phyloP scores from a whole-genome alignment of 2,888 invertebrate species.

The Gerris lacustris region DNA sequence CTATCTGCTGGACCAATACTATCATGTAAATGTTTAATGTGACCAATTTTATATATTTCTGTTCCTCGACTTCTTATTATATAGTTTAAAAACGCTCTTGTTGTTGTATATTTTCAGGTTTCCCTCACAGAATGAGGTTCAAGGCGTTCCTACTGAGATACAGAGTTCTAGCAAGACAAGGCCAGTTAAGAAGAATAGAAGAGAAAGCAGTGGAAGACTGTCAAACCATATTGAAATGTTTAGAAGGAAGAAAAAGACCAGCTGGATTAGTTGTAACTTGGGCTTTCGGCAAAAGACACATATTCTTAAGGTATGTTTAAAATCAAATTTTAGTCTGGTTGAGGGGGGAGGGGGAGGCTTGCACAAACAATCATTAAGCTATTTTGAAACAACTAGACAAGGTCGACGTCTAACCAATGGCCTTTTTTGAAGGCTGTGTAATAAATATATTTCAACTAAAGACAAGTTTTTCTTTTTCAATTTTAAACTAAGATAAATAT shows the following conservation, averaged over 20 bases:
- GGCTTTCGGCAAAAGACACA: slow-evolving; percentile 85
- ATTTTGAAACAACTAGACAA: too few relatives aligned
- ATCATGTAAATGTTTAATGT: too few relatives aligned
- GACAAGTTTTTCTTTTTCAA: too few relatives aligned
- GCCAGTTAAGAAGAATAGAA: slow-evolving; percentile 50
- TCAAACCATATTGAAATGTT: slow-evolving; percentile 52
- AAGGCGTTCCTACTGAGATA: slow-evolving; percentile 82
- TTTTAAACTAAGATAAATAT: too few relatives aligned
- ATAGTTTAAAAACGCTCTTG: too few relatives aligned
- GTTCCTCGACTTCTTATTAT: too few relatives aligned
- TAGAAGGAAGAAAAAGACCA: slow-evolving; percentile 29
- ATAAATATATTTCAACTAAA: too few relatives aligned
- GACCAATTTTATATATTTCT: too few relatives aligned
- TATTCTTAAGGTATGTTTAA: slow-evolving; percentile 54
- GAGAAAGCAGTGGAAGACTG: slow-evolving; percentile 65
- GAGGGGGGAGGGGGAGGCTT: not conserved
- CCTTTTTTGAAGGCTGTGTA: too few relatives aligned
- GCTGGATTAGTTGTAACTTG: slow-evolving; percentile 52
- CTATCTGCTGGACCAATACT: too few relatives aligned
- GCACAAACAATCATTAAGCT: not conserved
- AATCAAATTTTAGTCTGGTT: not conserved
- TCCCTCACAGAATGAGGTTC: slow-evolving; percentile 88
- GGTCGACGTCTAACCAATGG: too few relatives aligned
- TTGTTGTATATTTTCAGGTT: slow-evolving; percentile 42
- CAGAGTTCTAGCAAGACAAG: slow-evolving; percentile 69